A percentile compares a stretch with the other conserved stretches of the same genome.
Conservation (phyloP, 2,888 invertebrate genomes). For the Oxytorus armatus region DNA sequence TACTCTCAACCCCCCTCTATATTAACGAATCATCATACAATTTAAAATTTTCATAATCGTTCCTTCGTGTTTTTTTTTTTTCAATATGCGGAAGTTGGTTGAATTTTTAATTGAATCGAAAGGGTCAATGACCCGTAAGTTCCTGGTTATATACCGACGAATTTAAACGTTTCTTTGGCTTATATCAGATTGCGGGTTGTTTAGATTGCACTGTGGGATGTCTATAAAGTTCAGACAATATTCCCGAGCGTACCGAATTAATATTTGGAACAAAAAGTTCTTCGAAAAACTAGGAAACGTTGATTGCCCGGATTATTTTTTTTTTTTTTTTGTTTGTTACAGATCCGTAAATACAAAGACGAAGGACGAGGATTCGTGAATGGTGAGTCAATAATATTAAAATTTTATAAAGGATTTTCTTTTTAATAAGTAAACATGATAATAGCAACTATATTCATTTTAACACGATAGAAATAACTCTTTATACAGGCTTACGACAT, state of each 20-base stretch:
- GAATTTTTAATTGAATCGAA: not conserved
- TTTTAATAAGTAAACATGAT: conserved; percentile 74
- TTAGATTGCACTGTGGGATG: too few relatives aligned
- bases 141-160: too few relatives aligned
- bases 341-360: too few relatives aligned
- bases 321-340: too few relatives aligned
- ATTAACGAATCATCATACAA: conserved; percentile 52
- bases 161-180: too few relatives aligned
- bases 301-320: too few relatives aligned
- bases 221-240: too few relatives aligned
- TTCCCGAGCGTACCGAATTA: too few relatives aligned
- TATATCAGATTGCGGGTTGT: too few relatives aligned
- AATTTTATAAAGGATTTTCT: conserved; percentile 70
- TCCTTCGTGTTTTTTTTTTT: conserved; percentile 35
- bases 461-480: conserved; percentile 77
- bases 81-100: not conserved
- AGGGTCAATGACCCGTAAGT: not conserved
- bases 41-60: conserved; percentile 43
- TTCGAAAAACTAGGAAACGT: too few relatives aligned
- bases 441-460: conserved; percentile 72
- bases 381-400: conserved; percentile 7
- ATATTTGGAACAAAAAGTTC: too few relatives aligned
- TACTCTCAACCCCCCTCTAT: conserved; percentile 12
- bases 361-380: not conserved
- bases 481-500: conserved; percentile 77